phyloP scores from a whole-genome alignment of 2,888 invertebrate genomes.

The Xestia sexstrigata region DNA sequence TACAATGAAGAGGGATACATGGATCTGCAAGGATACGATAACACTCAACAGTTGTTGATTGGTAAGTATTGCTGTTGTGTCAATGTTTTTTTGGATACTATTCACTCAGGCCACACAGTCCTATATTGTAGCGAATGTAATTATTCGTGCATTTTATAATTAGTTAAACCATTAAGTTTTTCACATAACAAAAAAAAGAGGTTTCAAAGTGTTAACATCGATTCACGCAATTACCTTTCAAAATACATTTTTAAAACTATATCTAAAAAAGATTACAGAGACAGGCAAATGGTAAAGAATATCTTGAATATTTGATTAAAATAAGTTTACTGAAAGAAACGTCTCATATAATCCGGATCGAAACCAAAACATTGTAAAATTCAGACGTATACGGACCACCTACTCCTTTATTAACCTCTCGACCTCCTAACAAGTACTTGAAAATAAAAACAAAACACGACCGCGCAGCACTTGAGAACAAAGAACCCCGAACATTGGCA shows the following conservation, averaged over 20 bases:
- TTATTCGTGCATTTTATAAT: background rate
- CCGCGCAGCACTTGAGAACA: conserved; percentile 31
- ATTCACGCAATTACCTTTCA: background rate
- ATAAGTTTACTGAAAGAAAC: background rate
- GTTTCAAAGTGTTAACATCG: background rate
- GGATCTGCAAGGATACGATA: conserved; percentile 86
- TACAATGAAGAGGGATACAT: conserved; percentile 77
- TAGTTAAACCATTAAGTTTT: background rate
- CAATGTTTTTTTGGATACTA: conserved; percentile 10
- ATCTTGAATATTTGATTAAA: background rate
- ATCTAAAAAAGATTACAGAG: background rate
- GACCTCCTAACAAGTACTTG: conserved; percentile 37
- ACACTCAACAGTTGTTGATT: conserved; percentile 83
- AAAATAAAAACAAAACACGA: conserved; percentile 35
- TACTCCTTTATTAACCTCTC: conserved; percentile 23
- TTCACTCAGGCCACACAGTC: background rate
- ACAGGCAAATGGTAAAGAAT: background rate
- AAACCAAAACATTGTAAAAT: conserved; percentile 6
- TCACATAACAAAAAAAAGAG: background rate
- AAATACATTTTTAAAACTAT: background rate
- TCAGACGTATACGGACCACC: background rate
- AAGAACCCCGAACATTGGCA: conserved; percentile 37
- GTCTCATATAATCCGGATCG: background rate
- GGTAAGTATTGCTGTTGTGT: conserved; percentile 75
- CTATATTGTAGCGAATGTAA: background rate